Evolutionary conservation across 2,797 vertebrate species (phyloP), one percentile per base, ranked within the genome.

Genomic region (Phyllotis vaccarum): DNA sequence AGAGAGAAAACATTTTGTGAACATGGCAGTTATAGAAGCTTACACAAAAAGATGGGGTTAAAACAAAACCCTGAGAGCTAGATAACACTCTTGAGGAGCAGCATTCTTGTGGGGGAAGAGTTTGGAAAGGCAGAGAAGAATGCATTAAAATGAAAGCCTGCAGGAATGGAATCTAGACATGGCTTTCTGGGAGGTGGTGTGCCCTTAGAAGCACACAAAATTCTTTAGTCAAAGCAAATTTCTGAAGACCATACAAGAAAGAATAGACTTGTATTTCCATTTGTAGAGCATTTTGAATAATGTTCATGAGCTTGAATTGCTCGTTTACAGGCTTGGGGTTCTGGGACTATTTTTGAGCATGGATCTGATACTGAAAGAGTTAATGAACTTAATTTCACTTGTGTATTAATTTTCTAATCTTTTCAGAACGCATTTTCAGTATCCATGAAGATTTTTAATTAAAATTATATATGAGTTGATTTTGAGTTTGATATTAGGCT

Each of bases 391-490:
- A 46, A 72, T 43, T 93, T 96, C 3, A 79, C 60, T 95, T 86
- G 40, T 83, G 64, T 68, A 27, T 90, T 95, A 90, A 66, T 96
- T 62, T 90, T 93, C 37, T 85, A 31, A 72, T 91, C 22, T 86
- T 89, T 72, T 91, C 52, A 89, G 85, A 94, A 93, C 37, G 76
- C 46, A 96, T 76, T 93, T 86, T 52, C 94, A 31, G 34, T 93
- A 75, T n/a, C 31, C 29, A 34, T 74, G 31, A 58, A 83, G 90
- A 79, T 86, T 92, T 94, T 58, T 86, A 24, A 46, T 92, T 17
- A 62, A 66, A 78, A 68, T 91, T 95, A 43, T 91, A 10, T 91
- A 82, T 76, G 81, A 75, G 31, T 34, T 93, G 74, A 89, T 37
- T 94, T 37, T 92, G 58, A 94, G 58, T 83, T 86, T 95, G 46